Evolutionary conservation across 2,113 vertebrate species (phyloP).

Genomic region (Sinocyclocheilus maitianheensis): DNA sequence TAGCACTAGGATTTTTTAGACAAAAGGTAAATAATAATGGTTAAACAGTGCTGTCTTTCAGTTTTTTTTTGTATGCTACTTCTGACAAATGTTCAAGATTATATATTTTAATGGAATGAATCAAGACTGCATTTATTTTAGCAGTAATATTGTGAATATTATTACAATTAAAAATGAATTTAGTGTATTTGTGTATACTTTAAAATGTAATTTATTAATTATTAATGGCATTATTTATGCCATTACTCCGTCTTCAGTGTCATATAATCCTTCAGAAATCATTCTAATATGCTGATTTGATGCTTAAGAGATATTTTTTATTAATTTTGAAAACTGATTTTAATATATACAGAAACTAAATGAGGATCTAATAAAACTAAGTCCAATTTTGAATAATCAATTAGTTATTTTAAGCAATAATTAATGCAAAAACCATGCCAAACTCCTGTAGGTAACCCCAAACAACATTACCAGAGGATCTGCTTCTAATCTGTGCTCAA

Average conservation of each 20-base stretch:
- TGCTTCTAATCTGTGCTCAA: slow-evolving; percentile 21
- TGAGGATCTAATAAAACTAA: too few relatives aligned
- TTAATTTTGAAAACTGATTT: background rate
- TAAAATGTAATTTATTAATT: too few relatives aligned
- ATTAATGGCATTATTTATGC: background rate
- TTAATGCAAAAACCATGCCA: background rate
- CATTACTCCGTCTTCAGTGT: background rate
- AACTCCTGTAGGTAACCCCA: background rate
- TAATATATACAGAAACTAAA: too few relatives aligned
- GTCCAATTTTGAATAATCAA: background rate
- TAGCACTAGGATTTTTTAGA: too few relatives aligned
- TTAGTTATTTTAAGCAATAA: background rate
- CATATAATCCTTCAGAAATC: background rate
- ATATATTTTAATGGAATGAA: too few relatives aligned
- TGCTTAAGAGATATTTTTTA: background rate
- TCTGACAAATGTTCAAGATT: too few relatives aligned
- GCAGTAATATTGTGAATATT: too few relatives aligned
- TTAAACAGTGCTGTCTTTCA: background rate
- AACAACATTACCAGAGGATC: slow-evolving; percentile 1
- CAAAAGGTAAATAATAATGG: too few relatives aligned
- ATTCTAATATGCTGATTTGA: background rate
- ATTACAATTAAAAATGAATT: too few relatives aligned
- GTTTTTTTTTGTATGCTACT: too few relatives aligned
- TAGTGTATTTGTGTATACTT: too few relatives aligned
- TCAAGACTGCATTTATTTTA: too few relatives aligned